Evolutionary conservation across 2,797 vertebrate genomes (phyloP), one percentile per base, ranked within the genome.

Genomic region (Macropodus opercularis): DNA sequence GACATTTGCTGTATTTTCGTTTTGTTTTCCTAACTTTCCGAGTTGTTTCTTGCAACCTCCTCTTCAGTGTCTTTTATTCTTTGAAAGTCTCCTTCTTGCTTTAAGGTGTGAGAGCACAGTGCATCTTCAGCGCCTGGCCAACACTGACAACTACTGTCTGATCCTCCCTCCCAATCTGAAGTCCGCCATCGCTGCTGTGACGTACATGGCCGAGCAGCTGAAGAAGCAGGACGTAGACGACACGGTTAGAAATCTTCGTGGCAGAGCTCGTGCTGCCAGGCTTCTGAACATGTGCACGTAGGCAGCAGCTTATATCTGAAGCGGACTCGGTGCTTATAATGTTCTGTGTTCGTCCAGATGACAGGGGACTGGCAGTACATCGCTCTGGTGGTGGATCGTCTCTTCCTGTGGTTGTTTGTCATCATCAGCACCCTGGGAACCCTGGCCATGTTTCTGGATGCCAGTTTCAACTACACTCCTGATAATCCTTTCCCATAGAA

Each of bases 331-430:
- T n/a, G n/a, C n/a, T n/a, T n/a, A n/a, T n/a, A n/a, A n/a, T n/a
- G n/a, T n/a, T n/a, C n/a, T n/a, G n/a, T n/a, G n/a, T n/a, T n/a
- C 31, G 36, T 58, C 17, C 79, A 93, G 93, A 90, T 93, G 76
- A 94, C 90, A 35, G 91, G 76, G 57, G 92, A 93, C 72, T 94
- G 93, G 93, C 93, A 93, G 89, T 93, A 81, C 77, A 90, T 94
- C 14, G 92, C 92, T 42, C 71, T 93, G 39, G 92, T 94, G 60
- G 86, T 93, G 81, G 93, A 94, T 62, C 90, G 92, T 6, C 92
- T 94, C 62, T 93, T 93, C 82, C 63, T 94, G 29, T 94, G 92
- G 92, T 65, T 94, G 63, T 94, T 94, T 55, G 85, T 93, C 54
- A 72, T 93, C 81, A 92, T 92, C 79, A 93, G 92, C 65, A 89